Evolutionary conservation across 2,797 vertebrate species (phyloP).

Genomic region (Salmo trutta): DNA sequence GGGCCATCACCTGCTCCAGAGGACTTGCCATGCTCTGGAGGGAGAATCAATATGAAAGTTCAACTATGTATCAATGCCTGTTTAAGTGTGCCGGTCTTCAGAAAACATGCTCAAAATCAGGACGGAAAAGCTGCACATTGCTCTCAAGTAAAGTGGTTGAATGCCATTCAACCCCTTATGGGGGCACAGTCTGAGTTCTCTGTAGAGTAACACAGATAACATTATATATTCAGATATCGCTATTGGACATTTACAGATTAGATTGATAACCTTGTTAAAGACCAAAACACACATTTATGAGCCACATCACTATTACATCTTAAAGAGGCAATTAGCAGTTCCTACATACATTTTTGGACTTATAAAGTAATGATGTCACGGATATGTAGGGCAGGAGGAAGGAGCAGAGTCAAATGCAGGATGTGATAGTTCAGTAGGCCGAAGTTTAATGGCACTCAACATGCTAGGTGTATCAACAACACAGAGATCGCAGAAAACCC

Average conservation of each 20-base stretch:
- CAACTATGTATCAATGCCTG: neutral
- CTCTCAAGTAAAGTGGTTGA: neutral
- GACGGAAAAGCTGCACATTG: neutral
- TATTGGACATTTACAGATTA: neutral
- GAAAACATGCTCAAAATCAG: neutral
- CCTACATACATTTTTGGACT: too few relatives aligned
- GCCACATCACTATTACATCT: neutral
- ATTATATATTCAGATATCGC: neutral
- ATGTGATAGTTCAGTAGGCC: too few relatives aligned
- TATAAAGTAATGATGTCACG: too few relatives aligned
- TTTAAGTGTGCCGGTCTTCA: neutral
- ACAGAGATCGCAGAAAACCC: too few relatives aligned
- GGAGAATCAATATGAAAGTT: constrained; percentile 6
- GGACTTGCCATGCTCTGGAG: constrained; percentile 69
- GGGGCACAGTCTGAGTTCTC: neutral
- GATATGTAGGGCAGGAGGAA: too few relatives aligned
- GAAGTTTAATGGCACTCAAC: too few relatives aligned
- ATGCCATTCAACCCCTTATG: neutral
- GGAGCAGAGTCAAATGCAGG: too few relatives aligned
- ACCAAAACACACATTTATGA: neutral
- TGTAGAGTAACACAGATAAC: neutral
- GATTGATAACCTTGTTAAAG: neutral
- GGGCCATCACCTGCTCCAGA: constrained; percentile 69
- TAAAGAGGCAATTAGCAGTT: neutral
- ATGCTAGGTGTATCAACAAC: too few relatives aligned